Evolutionary conservation across 2,113 vertebrate genomes (phyloP).

Genomic region (Piprites chloris): DNA sequence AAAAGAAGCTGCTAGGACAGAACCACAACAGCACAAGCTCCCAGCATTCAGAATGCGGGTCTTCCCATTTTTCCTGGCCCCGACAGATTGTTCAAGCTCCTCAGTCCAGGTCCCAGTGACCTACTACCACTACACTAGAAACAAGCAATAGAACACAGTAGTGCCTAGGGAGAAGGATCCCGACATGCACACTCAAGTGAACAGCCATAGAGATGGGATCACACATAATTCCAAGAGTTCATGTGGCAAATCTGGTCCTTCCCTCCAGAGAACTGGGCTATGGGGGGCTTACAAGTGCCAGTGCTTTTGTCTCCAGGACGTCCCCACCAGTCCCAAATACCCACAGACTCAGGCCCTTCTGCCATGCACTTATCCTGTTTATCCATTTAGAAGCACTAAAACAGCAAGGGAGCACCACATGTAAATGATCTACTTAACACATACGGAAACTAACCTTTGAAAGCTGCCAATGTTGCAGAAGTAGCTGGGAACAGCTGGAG

Average conservation of each 20-base stretch:
- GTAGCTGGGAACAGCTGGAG: neutral
- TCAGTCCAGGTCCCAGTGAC: neutral
- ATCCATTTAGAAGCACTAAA: neutral
- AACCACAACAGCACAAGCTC: neutral
- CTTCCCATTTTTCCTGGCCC: neutral
- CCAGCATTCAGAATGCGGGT: neutral
- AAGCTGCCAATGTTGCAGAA: constrained; percentile 7
- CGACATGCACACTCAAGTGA: neutral
- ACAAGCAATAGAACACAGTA: neutral
- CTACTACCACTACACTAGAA: neutral
- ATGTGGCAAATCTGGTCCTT: neutral
- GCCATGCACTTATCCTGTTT: neutral
- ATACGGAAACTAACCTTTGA: constrained; percentile 33
- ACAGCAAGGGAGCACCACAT: neutral
- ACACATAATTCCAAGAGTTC: neutral
- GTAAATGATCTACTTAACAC: neutral
- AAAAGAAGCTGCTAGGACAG: neutral
- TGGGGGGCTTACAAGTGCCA: neutral
- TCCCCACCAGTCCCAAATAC: neutral
- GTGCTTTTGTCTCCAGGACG: neutral
- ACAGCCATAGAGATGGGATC: neutral
- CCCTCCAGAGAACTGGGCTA: neutral
- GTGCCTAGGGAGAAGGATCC: neutral
- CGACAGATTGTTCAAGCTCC: neutral
- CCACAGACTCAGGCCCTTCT: neutral